Evolutionary conservation across 37 sponge, comb jelly and placozoan genomes (phyloP).

Genomic region (Oscarella lobularis): DNA sequence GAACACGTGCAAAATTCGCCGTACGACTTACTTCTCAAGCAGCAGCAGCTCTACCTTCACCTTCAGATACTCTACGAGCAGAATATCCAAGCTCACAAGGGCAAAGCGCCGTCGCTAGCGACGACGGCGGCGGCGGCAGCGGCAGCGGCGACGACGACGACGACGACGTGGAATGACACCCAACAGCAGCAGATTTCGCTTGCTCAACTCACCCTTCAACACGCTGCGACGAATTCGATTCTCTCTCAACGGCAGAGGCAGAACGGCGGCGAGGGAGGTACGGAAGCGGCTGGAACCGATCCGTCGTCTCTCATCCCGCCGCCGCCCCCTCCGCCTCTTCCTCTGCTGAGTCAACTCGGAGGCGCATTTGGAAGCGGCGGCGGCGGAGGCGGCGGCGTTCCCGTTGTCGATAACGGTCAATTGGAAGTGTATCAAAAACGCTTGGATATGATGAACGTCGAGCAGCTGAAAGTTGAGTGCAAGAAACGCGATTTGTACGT

Average conservation of each 20-base stretch:
- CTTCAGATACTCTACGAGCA: constrained; percentile 74
- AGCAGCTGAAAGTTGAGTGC: constrained; percentile 42
- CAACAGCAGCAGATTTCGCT: background rate
- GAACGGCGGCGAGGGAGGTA: background rate
- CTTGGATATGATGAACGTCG: constrained; percentile 65
- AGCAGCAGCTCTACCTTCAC: constrained; percentile 79
- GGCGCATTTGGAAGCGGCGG: background rate
- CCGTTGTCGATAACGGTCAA: background rate
- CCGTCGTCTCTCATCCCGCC: background rate
- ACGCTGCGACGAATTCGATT: no score
- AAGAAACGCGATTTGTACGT: constrained; percentile 65
- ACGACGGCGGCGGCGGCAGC: background rate
- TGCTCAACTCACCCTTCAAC: no score
- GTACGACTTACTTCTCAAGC: constrained; percentile 49
- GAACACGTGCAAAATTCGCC: constrained; percentile 21
- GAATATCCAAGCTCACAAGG: background rate
- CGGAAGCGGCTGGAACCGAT: background rate
- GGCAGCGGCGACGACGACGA: background rate
- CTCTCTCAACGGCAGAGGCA: no score
- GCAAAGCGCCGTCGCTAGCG: background rate
- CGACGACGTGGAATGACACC: background rate
- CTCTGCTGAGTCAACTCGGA: background rate
- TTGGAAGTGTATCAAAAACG: background rate
- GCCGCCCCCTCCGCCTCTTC: background rate
- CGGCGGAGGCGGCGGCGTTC: background rate